phyloP scores from a whole-genome alignment of 1,140 invertebrate genomes.

The Drosophila burlai region DNA sequence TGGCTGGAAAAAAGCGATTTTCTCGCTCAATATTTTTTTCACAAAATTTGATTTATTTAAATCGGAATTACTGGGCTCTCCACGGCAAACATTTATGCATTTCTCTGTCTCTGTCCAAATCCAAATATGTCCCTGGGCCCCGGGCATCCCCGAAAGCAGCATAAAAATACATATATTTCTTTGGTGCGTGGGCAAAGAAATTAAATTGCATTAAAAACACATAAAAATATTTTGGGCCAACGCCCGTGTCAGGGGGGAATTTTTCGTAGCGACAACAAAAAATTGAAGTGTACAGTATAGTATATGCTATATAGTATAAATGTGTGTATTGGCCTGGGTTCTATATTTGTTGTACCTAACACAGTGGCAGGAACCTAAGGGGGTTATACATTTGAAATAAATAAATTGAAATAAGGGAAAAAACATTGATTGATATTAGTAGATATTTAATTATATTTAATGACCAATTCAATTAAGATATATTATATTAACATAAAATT shows the following conservation, averaged over 20 bases:
- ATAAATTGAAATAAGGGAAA: neutral
- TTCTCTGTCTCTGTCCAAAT: constrained; percentile 19
- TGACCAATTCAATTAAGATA: too few species aligned
- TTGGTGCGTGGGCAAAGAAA: constrained; percentile 43
- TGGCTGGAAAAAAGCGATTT: constrained; percentile 12
- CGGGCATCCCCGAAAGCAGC: constrained; percentile 31
- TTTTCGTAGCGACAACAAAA: constrained; percentile 28
- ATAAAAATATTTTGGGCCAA: constrained; percentile 71
- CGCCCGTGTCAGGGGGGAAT: constrained; percentile 55
- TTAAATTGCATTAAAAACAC: constrained; percentile 79
- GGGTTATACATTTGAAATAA: neutral
- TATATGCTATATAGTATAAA: constrained; percentile 13
- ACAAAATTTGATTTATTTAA: constrained; percentile 56
- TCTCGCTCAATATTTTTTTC: constrained; percentile 3
- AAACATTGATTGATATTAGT: too few species aligned
- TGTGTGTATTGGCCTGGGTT: constrained; percentile 27
- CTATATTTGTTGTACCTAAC: constrained; percentile 39
- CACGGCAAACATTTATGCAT: constrained; percentile 42
- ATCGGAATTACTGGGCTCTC: constrained; percentile 45
- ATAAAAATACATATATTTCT: constrained; percentile 28
- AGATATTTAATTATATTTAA: too few species aligned
- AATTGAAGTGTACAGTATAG: constrained; percentile 35
- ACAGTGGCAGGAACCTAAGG: constrained; percentile 7
- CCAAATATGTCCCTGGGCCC: constrained; percentile 40
- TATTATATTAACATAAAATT: too few species aligned